phyloP scores from a whole-genome alignment of 2,797 vertebrate species.

The Masticophis lateralis region DNA sequence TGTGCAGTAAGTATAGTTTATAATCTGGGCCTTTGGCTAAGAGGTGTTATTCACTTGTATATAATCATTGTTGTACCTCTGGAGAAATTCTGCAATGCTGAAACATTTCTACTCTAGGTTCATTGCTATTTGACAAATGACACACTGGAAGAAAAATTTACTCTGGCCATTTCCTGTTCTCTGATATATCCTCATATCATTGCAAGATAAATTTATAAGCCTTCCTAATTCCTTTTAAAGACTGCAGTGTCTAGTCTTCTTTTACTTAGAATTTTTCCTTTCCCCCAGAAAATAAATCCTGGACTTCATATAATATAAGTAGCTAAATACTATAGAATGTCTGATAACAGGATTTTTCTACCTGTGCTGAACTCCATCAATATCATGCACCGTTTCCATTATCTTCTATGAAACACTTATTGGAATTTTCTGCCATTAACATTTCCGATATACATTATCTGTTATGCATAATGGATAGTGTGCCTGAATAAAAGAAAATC shows the following conservation, averaged over 20 bases:
- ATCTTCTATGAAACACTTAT: slow-evolving; percentile 57
- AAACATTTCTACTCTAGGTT: slow-evolving; percentile 4
- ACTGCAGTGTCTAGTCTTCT: slow-evolving; percentile 27
- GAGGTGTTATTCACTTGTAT: not conserved
- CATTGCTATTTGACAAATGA: slow-evolving; percentile 16
- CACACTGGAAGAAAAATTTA: not conserved
- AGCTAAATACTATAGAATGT: slow-evolving; percentile 48
- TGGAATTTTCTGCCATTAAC: slow-evolving; percentile 53
- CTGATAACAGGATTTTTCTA: slow-evolving; percentile 59
- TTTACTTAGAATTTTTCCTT: slow-evolving; percentile 15
- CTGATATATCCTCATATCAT: not conserved
- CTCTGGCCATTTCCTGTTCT: not conserved
- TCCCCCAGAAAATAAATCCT: slow-evolving; percentile 39
- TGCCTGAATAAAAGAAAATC: slow-evolving; percentile 57
- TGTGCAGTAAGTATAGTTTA: not conserved
- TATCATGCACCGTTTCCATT: slow-evolving; percentile 43
- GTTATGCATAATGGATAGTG: slow-evolving; percentile 53
- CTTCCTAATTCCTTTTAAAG: not conserved
- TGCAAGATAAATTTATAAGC: not conserved
- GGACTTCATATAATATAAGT: slow-evolving; percentile 59
- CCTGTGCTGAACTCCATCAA: slow-evolving; percentile 46
- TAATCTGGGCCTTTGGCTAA: slow-evolving; percentile 18
- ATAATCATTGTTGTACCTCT: not conserved
- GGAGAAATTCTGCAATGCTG: slow-evolving; percentile 18
- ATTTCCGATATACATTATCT: slow-evolving; percentile 50